A percentile compares a stretch with the other conserved stretches of the same genome.
These are phyloP conservation scores for Holothuria leucospilota DNA, from an alignment of 53 echinoderm and acorn worm genomes.

Conservation along the genomic window DNA sequence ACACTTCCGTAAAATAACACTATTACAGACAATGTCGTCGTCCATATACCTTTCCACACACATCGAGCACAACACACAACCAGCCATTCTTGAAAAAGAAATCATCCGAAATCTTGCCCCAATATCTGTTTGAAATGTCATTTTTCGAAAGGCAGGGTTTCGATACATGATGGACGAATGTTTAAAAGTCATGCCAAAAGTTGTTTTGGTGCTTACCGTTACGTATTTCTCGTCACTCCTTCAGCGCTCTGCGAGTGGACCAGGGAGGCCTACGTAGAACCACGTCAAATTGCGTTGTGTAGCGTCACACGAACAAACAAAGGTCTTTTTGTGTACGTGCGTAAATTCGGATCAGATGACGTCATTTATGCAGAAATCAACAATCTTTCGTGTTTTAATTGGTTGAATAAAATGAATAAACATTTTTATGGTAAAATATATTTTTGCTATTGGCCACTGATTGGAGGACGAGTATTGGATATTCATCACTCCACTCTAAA, in stretches of 20 bases:
- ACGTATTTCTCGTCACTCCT: conserved; percentile 99
- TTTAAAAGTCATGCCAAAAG: conserved; percentile 51
- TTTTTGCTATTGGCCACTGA: no score
- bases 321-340: conserved; percentile 23
- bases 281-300: conserved; percentile 97
- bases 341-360: conserved; percentile 26
- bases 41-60: conserved; percentile 37
- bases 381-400: background rate
- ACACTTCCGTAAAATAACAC: conserved; percentile 50
- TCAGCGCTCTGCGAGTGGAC: conserved; percentile 98
- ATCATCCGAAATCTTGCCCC: conserved; percentile 23
- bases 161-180: conserved; percentile 41
- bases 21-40: conserved; percentile 18
- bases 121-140: conserved; percentile 5
- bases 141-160: conserved; percentile 46
- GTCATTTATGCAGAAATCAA: conserved; percentile 53
- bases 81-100: conserved; percentile 28
- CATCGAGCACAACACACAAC: conserved; percentile 29
- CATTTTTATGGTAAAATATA: background rate
- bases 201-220: conserved; percentile 93
- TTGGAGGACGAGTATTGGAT: background rate
- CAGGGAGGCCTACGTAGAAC: conserved; percentile 94
- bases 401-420: conserved; percentile 19
- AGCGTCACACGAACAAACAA: conserved; percentile 78
- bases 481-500: background rate